Conservation (phyloP, 2,797 vertebrate genomes). For the Gallinago nigripennis region DNA sequence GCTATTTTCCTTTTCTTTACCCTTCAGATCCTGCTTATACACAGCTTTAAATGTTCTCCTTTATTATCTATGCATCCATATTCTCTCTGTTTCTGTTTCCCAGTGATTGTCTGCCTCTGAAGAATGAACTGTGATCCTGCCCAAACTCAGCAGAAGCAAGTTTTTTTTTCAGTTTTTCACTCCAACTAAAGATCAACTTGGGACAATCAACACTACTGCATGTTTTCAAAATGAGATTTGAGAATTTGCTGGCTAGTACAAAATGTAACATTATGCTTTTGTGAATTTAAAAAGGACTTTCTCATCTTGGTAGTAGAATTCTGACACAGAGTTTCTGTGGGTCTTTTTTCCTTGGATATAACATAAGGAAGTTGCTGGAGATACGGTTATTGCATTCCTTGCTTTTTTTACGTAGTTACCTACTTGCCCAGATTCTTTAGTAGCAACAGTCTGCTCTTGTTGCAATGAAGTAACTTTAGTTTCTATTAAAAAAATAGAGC, state of each 20-base stretch:
- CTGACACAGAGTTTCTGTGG: accelerated
- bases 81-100: neutral
- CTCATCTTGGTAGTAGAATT: neutral
- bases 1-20: neutral
- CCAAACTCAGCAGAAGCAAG: neutral
- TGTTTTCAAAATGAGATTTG: neutral
- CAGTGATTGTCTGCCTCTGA: neutral
- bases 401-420: neutral
- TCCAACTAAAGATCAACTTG: neutral
- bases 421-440: neutral
- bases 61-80: neutral
- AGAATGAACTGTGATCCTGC: neutral
- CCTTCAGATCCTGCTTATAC: neutral
- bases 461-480: neutral
- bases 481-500: neutral
- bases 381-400: neutral
- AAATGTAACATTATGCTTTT: neutral
- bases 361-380: neutral
- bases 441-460: neutral
- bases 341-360: neutral
- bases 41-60: neutral
- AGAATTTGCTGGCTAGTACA: neutral
- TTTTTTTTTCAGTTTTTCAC: neutral
- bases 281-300: neutral
- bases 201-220: neutral